These are phyloP conservation scores for Tetragnatha versicolor DNA, from an alignment of 1,140 invertebrate species.

Conservation along the genomic window DNA sequence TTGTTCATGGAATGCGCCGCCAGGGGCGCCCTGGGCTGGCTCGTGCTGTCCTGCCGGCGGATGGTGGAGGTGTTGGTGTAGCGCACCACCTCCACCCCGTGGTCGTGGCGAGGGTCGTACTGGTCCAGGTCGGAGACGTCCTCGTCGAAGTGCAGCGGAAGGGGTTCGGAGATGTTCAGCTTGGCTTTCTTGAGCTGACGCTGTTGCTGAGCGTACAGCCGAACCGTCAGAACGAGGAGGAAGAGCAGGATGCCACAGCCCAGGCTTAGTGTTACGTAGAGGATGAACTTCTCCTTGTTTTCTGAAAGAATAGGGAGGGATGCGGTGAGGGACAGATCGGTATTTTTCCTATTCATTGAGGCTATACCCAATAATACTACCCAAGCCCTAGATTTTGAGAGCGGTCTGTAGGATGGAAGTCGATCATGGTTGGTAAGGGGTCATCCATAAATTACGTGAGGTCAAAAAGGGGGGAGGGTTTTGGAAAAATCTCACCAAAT, in stretches of 20 bases:
- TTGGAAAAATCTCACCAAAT: too few relatives aligned
- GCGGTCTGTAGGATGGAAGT: too few relatives aligned
- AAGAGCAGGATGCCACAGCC: constrained; percentile 74
- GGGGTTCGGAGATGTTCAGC: constrained; percentile 73
- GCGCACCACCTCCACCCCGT: constrained; percentile 58
- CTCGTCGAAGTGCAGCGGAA: constrained; percentile 67
- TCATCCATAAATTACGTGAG: too few relatives aligned
- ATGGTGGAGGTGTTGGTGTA: constrained; percentile 59
- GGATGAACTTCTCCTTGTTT: constrained; percentile 78
- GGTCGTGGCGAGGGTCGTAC: constrained; percentile 61
- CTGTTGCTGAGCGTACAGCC: constrained; percentile 71
- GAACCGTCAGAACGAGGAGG: constrained; percentile 72
- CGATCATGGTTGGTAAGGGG: too few relatives aligned
- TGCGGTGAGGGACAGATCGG: too few relatives aligned
- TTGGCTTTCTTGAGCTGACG: constrained; percentile 69
- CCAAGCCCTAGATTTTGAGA: too few relatives aligned
- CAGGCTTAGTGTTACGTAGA: constrained; percentile 78
- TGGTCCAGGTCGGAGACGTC: constrained; percentile 68
- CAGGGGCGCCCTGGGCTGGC: constrained; percentile 66
- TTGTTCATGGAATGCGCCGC: constrained; percentile 66
- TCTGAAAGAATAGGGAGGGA: too few relatives aligned
- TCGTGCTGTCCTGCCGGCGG: constrained; percentile 61
- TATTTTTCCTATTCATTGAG: too few relatives aligned
- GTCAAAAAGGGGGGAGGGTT: too few relatives aligned
- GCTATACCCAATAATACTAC: too few relatives aligned